Evolutionary conservation across 2,888 invertebrate species (phyloP).

Genomic region (Taenaris catops): DNA sequence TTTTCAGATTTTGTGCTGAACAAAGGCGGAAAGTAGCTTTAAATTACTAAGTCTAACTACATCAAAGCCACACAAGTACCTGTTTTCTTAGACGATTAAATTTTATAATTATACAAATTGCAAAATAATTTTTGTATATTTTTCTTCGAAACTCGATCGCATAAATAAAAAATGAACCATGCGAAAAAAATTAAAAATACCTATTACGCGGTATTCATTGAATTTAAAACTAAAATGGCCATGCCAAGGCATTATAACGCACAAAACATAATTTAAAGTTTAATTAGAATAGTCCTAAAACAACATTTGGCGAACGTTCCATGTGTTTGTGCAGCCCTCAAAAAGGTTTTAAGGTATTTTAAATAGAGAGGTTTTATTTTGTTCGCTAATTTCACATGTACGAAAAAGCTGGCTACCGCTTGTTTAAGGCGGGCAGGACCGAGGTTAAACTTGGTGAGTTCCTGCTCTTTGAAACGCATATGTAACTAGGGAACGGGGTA

Average conservation of each 20-base stretch:
- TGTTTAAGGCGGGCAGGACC: conserved; percentile 9
- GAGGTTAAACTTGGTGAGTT: conserved; percentile 1
- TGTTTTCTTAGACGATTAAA: too few species aligned
- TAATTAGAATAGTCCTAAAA: conserved; percentile 57
- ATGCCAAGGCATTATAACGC: background rate
- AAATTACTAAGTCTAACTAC: too few species aligned
- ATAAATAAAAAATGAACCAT: too few species aligned
- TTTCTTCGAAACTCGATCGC: too few species aligned
- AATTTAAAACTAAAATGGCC: conserved; percentile 35
- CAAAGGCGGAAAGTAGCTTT: too few species aligned
- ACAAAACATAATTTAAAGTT: conserved; percentile 38
- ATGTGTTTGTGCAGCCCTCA: conserved; percentile 36
- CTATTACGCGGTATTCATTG: conserved; percentile 63
- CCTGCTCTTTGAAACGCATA: conserved; percentile 1
- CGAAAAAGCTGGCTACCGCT: conserved; percentile 10
- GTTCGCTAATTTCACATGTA: conserved; percentile 20
- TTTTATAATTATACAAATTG: too few species aligned
- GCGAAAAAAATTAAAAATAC: too few species aligned
- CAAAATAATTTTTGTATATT: too few species aligned
- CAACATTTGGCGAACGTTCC: conserved; percentile 44
- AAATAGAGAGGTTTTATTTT: conserved; percentile 27
- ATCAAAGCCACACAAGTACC: too few species aligned
- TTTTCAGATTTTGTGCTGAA: too few species aligned
- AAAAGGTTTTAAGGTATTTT: conserved; percentile 36
- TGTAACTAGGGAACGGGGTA: background rate